Evolutionary conservation across 2,797 vertebrate species (phyloP), one percentile per base, ranked within the genome.

Genomic region (Malacoctenus gilli): DNA sequence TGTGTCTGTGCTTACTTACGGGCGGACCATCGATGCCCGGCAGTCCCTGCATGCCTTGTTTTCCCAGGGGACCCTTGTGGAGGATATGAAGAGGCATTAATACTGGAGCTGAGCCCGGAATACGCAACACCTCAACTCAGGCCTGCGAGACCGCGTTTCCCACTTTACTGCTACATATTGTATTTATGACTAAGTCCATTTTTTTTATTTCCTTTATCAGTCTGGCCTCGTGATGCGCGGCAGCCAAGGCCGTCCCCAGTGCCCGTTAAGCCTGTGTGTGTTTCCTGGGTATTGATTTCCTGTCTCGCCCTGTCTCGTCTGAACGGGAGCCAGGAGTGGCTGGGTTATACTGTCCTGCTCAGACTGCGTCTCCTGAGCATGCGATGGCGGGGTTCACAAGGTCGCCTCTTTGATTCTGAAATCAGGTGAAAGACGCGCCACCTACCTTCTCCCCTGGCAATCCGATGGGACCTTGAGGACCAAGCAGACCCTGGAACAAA

Each of bases 361-460:
- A 23, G 28, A 4, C 5, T 38, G 41, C 30, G 50, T 80, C 83
- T 43, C 73, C 21, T 15, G 62, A 51, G 72, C 31, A 23, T 35
- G 56, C 42, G 60, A 83, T 80, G 74, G 77, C 72, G 83, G 65
- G 49, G 77, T 67, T 84, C 77, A 59, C 11, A 49, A 43, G 75
- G 70, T 85, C 72, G 68, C 28, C 35, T 47, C 32, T 85, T 82
- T 80, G 74, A 77, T 52, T 72, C 38, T 68, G 19, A 84, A 55
- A 80, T 79, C 36, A 83, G 81, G 66, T 72, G 50, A 63, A 48
- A 66, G 53, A 68, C 72, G 63, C 40, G 35, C 30, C 58, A 59
- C 90, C 88, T 85, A 98, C 96, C 93, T 96, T 98, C 72, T 95
- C 94, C 68, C 96, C 96, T 1, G 95, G 95, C 75, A 91, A 61